phyloP scores from a whole-genome alignment of 2,888 invertebrate genomes.

The Oxytorus armatus region DNA sequence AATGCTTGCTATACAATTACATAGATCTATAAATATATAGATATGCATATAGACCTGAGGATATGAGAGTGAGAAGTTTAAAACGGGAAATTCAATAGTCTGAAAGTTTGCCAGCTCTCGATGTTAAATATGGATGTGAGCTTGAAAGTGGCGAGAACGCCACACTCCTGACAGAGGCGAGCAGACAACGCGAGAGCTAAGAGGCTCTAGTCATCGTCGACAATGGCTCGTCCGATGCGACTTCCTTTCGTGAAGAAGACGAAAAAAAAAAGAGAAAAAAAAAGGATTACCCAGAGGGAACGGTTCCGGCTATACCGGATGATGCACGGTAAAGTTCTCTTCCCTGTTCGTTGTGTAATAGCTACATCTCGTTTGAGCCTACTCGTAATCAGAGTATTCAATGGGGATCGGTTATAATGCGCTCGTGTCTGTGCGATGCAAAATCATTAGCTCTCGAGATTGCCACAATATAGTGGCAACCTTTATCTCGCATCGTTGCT shows the following conservation, averaged over 20 bases:
- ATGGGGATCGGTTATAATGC: constrained; percentile 29
- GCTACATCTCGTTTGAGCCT: constrained; percentile 27
- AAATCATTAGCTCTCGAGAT: background rate
- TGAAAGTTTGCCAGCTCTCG: constrained; percentile 1
- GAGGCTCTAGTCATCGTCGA: constrained; percentile 36
- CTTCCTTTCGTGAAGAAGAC: constrained; percentile 48
- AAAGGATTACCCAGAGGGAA: constrained; percentile 13
- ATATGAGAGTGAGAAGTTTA: constrained; percentile 17
- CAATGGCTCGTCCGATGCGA: constrained; percentile 58
- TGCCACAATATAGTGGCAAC: background rate
- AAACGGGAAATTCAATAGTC: constrained; percentile 56
- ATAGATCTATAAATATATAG: background rate
- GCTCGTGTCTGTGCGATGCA: background rate
- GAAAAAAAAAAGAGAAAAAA: constrained; percentile 13
- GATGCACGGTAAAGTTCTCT: constrained; percentile 56
- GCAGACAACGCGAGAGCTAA: constrained; percentile 21
- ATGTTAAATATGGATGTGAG: background rate
- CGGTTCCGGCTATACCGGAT: constrained; percentile 59
- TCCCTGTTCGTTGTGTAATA: constrained; percentile 51
- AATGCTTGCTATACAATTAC: constrained; percentile 14
- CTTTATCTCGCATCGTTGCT: background rate
- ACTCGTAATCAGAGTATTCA: constrained; percentile 10
- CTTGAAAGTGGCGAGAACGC: constrained; percentile 8
- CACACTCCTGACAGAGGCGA: background rate
- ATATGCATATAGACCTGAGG: background rate